A percentile compares a stretch with the other conserved stretches of the same genome.
phyloP scores from a whole-genome alignment of 92 coral and sea anemone species.

The Ricordea florida region DNA sequence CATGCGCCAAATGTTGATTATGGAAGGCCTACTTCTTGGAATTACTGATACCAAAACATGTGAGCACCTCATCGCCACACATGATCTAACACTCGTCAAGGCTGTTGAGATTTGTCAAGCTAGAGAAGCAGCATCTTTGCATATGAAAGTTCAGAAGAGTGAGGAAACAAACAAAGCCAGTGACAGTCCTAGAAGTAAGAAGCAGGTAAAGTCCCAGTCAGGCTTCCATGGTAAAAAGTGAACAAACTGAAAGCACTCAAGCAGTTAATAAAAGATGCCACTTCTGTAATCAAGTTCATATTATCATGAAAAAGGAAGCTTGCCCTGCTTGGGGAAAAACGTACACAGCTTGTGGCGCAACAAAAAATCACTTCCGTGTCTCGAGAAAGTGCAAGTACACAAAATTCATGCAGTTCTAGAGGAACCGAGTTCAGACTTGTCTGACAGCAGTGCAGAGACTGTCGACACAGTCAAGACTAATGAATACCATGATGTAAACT shows the following conservation, averaged over 20 bases:
- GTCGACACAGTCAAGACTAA: not conserved
- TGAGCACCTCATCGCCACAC: constrained; percentile 1
- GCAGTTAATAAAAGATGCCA: not conserved
- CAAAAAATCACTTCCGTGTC: not conserved
- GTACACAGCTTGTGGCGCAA: not conserved
- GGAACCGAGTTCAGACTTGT: not conserved
- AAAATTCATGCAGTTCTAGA: not conserved
- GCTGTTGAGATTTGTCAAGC: constrained; percentile 1
- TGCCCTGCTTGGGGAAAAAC: constrained; percentile 16
- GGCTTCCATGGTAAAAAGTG: not conserved
- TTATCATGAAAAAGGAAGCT: not conserved
- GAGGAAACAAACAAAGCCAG: constrained; percentile 2
- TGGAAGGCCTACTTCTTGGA: constrained; percentile 6
- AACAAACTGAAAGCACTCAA: not conserved
- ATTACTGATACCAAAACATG: constrained; percentile 3
- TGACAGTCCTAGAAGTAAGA: not conserved
- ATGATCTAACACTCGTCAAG: not conserved
- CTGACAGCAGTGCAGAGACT: not conserved
- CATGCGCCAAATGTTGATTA: not conserved
- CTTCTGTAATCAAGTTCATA: constrained; percentile 1
- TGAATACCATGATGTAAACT: too few species aligned
- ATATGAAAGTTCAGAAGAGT: constrained; percentile 3
- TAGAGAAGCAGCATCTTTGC: constrained; percentile 2
- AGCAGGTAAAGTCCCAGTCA: not conserved
- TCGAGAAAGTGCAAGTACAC: not conserved